A percentile compares a stretch with the other conserved stretches of the same genome.
These are phyloP conservation scores for Megaceryle torquata DNA, from an alignment of 2,113 vertebrate species.

Conservation along the genomic window DNA sequence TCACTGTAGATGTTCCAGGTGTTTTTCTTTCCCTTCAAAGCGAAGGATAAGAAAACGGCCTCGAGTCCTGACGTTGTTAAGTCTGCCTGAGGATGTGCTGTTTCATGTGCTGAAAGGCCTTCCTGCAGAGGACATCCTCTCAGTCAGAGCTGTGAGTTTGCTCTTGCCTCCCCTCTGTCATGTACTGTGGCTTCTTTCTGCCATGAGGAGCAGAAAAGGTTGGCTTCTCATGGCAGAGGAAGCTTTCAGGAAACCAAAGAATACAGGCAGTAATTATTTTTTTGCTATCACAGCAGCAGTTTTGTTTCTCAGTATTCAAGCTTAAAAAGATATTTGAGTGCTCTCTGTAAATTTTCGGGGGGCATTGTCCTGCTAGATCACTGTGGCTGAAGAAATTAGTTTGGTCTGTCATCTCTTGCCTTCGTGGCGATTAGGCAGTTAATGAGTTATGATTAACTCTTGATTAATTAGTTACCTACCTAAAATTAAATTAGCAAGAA, in stretches of 20 bases:
- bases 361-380: not conserved
- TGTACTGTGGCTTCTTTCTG: not conserved
- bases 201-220: not conserved
- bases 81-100: conserved; percentile 90
- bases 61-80: conserved; percentile 80
- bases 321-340: not conserved
- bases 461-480: not conserved
- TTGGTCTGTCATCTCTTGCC: not conserved
- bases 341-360: not conserved
- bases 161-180: not conserved
- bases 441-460: not conserved
- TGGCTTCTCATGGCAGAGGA: not conserved
- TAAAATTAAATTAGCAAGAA: not conserved
- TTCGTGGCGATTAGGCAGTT: not conserved
- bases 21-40: conserved; percentile 84
- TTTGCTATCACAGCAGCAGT: not conserved
- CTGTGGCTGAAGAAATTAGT: not conserved
- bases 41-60: conserved; percentile 84
- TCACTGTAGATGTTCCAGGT: conserved; percentile 93
- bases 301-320: not conserved
- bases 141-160: conserved; percentile 88
- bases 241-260: not conserved
- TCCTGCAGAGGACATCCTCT: conserved; percentile 89
- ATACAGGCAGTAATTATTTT: not conserved
- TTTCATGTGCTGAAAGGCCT: conserved; percentile 91